Evolutionary conservation across 2,888 invertebrate species (phyloP), one percentile per base, ranked within the genome.

Genomic region (Zelleria hepariella): DNA sequence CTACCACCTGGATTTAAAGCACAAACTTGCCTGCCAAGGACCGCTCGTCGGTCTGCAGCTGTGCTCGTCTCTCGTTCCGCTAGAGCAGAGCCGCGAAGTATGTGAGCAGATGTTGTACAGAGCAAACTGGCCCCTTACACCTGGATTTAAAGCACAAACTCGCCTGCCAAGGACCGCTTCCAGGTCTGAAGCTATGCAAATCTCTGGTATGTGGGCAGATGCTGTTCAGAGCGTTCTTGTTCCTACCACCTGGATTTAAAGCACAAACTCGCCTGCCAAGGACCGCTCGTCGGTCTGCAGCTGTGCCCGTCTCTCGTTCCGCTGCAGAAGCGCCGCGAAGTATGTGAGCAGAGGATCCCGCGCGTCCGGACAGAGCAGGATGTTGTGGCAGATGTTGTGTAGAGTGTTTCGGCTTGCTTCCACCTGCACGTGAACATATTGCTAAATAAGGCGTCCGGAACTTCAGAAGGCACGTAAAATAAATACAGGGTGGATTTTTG

Each of bases 271-370:
- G 88, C 89, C 89, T 10, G 97, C 96, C 0, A 98, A 90, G 1
- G 94, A 91, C 61, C 94, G 91, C 71, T 97, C 96, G 76, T 98
- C 97, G 32, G 94, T 94, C 75, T 96, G 97, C 67, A 98, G 90
- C 78, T 98, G 98, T 1, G 96, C 93, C 47, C 98, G 91, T 64
- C 96, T 95, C 68, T 95, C 94, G 75, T 99, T 99, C 68, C 92
- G 86, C 62, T 92, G 92, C 59, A 99, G 80, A 7, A 97, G 84
- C 58, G 92, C 90, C 0, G 95, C 93, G 60, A 99, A 90, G 80
- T 95, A 98, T 61, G 92, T 90, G 58, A 99, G 87, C 64, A 96
- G 93, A 0, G 91, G 89, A 62, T 95, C 94, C 52, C 98, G 90
- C 61, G 96, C 96, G 56, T 93, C 92, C 1, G 92, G 91, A 71